Evolutionary conservation across 2,113 vertebrate genomes (phyloP).

Genomic region (Clarias gariepinus): DNA sequence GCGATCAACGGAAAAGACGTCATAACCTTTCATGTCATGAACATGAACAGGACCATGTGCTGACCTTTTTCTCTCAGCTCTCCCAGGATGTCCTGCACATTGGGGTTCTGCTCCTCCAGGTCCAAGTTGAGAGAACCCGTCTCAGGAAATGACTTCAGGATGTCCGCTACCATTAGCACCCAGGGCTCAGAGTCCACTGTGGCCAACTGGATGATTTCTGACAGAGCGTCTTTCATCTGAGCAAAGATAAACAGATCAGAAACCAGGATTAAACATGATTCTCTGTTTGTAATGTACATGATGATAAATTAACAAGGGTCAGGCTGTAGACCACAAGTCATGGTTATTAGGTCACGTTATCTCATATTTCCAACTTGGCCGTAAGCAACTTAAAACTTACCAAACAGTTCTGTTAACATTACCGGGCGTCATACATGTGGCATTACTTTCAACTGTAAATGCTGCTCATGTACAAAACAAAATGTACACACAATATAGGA

Average conservation of each 20-base stretch:
- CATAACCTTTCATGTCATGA: not conserved
- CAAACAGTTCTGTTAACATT: no score
- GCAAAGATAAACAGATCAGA: conserved; percentile 11
- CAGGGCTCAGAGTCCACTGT: conserved; percentile 96
- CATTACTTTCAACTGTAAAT: not conserved
- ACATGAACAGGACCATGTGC: not conserved
- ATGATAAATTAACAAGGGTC: not conserved
- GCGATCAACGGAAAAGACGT: not conserved
- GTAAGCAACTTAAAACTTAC: not conserved
- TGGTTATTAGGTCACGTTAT: not conserved
- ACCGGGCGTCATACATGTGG: not conserved
- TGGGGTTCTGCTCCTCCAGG: conserved; percentile 97
- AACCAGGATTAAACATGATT: not conserved
- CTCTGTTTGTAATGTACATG: not conserved
- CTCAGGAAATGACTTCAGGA: conserved; percentile 97
- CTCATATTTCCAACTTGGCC: not conserved
- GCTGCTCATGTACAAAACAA: not conserved
- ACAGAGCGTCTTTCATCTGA: conserved; percentile 95
- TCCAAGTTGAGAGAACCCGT: conserved; percentile 94
- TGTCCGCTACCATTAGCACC: conserved; percentile 98
- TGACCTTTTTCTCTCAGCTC: conserved; percentile 95
- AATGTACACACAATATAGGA: not conserved
- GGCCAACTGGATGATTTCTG: conserved; percentile 95
- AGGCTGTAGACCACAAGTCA: not conserved
- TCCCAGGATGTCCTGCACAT: conserved; percentile 95